Evolutionary conservation across 1,140 invertebrate species (phyloP), one percentile per base, ranked within the genome.

Genomic region (Drosophila kepulauana): DNA sequence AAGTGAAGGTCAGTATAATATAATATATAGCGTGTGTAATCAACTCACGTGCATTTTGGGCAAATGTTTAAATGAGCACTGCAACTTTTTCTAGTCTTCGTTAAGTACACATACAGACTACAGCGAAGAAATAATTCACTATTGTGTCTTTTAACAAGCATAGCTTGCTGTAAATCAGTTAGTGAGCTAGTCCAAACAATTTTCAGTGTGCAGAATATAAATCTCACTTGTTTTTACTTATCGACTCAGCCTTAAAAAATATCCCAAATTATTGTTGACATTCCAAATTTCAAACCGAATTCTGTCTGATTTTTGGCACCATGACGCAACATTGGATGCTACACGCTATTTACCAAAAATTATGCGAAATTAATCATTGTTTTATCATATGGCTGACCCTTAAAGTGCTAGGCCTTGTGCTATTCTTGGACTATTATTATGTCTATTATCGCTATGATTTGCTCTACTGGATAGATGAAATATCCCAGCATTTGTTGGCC

Each of bases 391-490:
- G 80, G 38, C 51, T 67, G 28, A 77, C 58, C 13, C 11, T 84
- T 5, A 67, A 82, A 30, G 11, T 85, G 41, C 10, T 84, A 1
- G 71, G 25, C 16, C 28, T 78, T 2, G 8, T 77, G n/a, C 38
- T 30, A 13, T 43, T 70, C 38, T 49, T 88, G 38, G 67, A 88
- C 41, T 88, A 71, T 45, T 54, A 77, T 20, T 66, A 79, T 2
- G 33, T 68, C 1, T 43, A 51, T 25, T 49, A 89, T 45, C 70
- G 71, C 8, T 28, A 59, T 0, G 85, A 88, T 59, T 30, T 88
- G 33, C 16, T 81, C 5, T 88, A 64, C 51, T 88, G 84, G 84
- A 8, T 64, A 5, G 15, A 75, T 1, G 69, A 84, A 52, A 33
- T 87, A 0, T 3, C 6, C 5, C 25, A 28, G 1, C 52, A 58